phyloP scores from a whole-genome alignment of 2,797 vertebrate species.

The Caiman crocodilus region DNA sequence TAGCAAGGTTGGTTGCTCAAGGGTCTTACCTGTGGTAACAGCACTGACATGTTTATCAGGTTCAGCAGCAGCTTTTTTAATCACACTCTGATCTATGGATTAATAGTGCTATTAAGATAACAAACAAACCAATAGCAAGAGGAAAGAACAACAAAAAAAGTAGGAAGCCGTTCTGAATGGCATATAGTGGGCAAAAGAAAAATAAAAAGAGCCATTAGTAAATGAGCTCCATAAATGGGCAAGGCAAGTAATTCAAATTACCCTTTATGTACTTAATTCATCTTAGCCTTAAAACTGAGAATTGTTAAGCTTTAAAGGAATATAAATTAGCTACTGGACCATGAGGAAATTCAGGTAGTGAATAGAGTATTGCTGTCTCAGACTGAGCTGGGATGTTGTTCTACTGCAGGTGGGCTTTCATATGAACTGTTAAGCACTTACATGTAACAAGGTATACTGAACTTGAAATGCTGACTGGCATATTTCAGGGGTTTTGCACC shows the following conservation, averaged over 20 bases:
- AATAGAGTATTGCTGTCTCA: neutral
- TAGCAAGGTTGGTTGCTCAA: conserved; percentile 12
- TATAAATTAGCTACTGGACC: neutral
- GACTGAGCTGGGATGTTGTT: fast-evolving
- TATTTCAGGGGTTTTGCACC: neutral
- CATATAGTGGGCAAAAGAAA: conserved; percentile 15
- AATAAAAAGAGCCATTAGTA: neutral
- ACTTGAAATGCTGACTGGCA: neutral
- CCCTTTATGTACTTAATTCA: too few relatives aligned
- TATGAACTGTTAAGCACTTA: neutral
- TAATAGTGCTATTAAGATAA: conserved; percentile 66
- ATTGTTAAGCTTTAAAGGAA: neutral
- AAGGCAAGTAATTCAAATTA: neutral
- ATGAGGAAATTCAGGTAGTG: neutral
- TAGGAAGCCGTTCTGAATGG: conserved; percentile 48
- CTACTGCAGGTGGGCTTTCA: neutral
- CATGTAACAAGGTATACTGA: neutral
- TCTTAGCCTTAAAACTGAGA: neutral
- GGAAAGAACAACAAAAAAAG: conserved; percentile 69
- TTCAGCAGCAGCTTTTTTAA: conserved; percentile 86
- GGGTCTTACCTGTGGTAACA: conserved; percentile 85
- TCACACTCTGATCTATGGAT: conserved; percentile 81
- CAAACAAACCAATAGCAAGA: conserved; percentile 67
- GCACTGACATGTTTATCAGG: conserved; percentile 77
- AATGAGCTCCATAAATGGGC: conserved; percentile 25